These are phyloP conservation scores for Camponotus pennsylvanicus DNA, from an alignment of 1,140 invertebrate species.

Conservation along the genomic window DNA sequence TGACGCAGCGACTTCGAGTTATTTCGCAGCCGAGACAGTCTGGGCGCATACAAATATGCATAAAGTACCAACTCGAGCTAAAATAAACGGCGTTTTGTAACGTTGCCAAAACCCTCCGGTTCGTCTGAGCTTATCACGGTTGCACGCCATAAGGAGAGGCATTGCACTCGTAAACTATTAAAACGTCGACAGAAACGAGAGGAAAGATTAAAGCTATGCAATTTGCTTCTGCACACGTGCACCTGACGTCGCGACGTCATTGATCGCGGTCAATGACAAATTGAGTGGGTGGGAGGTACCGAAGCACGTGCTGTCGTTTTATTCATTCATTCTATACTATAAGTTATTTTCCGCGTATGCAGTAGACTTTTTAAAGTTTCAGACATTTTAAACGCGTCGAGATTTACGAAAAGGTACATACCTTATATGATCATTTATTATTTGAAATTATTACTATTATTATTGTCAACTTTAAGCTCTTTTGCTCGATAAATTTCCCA, in stretches of 20 bases:
- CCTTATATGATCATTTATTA: not conserved
- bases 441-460: not conserved
- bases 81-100: slow-evolving; percentile 59
- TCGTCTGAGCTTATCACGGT: slow-evolving; percentile 49
- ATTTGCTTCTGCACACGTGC: slow-evolving; percentile 48
- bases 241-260: slow-evolving; percentile 46
- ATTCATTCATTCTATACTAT: slow-evolving; percentile 1
- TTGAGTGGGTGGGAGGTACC: slow-evolving; percentile 1
- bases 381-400: not conserved
- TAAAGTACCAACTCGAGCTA: slow-evolving; percentile 49
- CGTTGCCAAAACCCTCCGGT: slow-evolving; percentile 47
- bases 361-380: not conserved
- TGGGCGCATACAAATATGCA: slow-evolving; percentile 38
- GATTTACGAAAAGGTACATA: not conserved
- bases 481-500: not conserved
- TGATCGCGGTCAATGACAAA: slow-evolving; percentile 54
- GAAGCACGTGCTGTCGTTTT: slow-evolving; percentile 34
- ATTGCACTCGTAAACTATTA: slow-evolving; percentile 49
- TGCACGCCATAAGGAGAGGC: slow-evolving; percentile 2
- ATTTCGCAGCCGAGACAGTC: slow-evolving; percentile 31
- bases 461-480: not conserved
- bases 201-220: slow-evolving; percentile 44
- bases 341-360: not conserved
- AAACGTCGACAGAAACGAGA: slow-evolving; percentile 27
- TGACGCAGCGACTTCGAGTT: slow-evolving; percentile 27